Evolutionary conservation across 2,113 vertebrate species (phyloP).

Genomic region (Cynopterus brachyotis): DNA sequence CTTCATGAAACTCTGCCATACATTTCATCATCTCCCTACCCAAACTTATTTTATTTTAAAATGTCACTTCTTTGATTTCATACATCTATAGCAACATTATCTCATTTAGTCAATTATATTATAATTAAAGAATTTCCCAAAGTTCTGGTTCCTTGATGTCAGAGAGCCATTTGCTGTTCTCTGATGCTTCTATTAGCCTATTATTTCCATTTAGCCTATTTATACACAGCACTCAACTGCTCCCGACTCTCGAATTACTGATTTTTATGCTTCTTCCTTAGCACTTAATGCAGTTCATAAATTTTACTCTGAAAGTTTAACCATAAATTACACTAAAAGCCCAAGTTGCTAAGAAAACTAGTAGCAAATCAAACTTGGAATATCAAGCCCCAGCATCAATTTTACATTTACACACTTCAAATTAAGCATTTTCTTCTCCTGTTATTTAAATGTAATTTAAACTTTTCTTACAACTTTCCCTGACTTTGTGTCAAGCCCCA

Average conservation of each 20-base stretch:
- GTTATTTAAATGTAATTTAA: constrained; percentile 8
- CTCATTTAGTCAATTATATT: constrained; percentile 57
- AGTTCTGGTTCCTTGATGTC: constrained; percentile 38
- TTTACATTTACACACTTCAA: not conserved
- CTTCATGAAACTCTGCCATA: not conserved
- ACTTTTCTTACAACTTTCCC: constrained; percentile 35
- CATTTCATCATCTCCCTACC: not conserved
- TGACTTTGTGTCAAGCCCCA: not conserved
- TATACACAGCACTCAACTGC: constrained; percentile 56
- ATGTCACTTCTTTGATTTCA: not conserved
- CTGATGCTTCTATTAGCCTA: constrained; percentile 61
- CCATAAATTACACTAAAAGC: constrained; percentile 74
- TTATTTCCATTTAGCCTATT: constrained; percentile 72
- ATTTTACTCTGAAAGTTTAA: constrained; percentile 70
- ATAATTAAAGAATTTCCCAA: constrained; percentile 76
- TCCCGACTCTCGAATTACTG: constrained; percentile 68
- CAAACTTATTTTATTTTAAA: constrained; percentile 11
- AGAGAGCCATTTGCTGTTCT: constrained; percentile 64
- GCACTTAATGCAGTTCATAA: constrained; percentile 79
- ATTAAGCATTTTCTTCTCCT: not conserved
- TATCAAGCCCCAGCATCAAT: constrained; percentile 10
- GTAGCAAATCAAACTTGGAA: constrained; percentile 43
- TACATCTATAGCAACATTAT: constrained; percentile 35
- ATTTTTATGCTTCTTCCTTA: constrained; percentile 75
- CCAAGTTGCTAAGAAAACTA: constrained; percentile 49